Evolutionary conservation across 2,113 vertebrate species (phyloP).

Genomic region (Corvus hawaiiensis): DNA sequence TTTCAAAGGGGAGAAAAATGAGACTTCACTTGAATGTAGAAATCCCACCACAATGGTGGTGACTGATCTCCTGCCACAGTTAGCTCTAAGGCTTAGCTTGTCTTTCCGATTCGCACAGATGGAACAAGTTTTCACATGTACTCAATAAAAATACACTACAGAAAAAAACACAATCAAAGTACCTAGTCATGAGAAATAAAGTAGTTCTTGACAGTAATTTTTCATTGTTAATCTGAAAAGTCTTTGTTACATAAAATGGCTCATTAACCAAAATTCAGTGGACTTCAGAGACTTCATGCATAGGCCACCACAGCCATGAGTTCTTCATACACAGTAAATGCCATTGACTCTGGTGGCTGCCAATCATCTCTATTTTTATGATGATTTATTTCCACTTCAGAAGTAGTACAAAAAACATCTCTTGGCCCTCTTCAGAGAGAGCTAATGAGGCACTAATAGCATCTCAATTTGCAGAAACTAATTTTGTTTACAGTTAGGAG

Average conservation of each 20-base stretch:
- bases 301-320: not conserved
- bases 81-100: conserved; percentile 55
- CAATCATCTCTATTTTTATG: not conserved
- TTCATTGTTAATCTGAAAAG: conserved; percentile 59
- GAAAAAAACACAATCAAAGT: conserved; percentile 35
- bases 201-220: conserved; percentile 64
- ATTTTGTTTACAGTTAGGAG: not conserved
- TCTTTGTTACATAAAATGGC: conserved; percentile 55
- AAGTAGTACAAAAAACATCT: not conserved
- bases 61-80: conserved; percentile 76
- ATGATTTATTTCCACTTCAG: not conserved
- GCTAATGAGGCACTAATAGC: not conserved
- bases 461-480: not conserved
- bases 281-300: not conserved
- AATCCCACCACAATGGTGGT: conserved; percentile 14
- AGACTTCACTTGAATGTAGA: conserved; percentile 49
- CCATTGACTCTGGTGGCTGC: not conserved
- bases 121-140: conserved; percentile 67
- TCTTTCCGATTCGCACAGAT: conserved; percentile 55
- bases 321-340: not conserved
- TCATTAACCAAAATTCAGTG: conserved; percentile 21
- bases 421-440: not conserved
- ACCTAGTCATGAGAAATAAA: conserved; percentile 60
- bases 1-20: conserved; percentile 57
- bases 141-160: conserved; percentile 33